These are phyloP conservation scores for Synergus gifuensis DNA, from an alignment of 2,888 invertebrate species.

Conservation along the genomic window DNA sequence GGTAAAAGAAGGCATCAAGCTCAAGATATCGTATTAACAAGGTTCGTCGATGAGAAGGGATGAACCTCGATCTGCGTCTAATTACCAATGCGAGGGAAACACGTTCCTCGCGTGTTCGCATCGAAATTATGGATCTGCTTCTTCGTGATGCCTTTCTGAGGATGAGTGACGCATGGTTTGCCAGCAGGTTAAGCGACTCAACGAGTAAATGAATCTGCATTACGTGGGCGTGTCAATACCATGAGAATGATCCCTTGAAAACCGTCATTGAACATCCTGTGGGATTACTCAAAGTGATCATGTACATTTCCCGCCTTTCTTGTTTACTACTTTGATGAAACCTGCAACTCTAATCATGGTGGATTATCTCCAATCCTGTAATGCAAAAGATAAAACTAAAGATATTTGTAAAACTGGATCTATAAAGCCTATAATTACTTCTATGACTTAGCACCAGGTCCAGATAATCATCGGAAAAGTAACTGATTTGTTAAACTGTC, in stretches of 20 bases:
- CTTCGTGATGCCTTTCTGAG: constrained; percentile 48
- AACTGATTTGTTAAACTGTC: background rate
- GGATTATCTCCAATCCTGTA: background rate
- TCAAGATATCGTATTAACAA: constrained; percentile 51
- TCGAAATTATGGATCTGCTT: constrained; percentile 53
- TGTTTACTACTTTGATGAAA: constrained; percentile 35
- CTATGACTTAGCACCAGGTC: background rate
- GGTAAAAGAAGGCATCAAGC: constrained; percentile 3
- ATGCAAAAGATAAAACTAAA: background rate
- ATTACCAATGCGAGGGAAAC: constrained; percentile 54
- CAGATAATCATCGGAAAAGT: background rate
- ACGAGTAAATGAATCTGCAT: constrained; percentile 74
- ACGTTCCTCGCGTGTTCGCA: constrained; percentile 56
- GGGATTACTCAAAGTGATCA: constrained; percentile 60
- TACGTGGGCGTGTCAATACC: constrained; percentile 75
- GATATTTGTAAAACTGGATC: background rate
- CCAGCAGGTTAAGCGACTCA: constrained; percentile 68
- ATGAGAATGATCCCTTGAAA: constrained; percentile 57
- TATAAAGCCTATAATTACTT: background rate
- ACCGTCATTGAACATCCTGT: constrained; percentile 57
- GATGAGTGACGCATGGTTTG: constrained; percentile 54
- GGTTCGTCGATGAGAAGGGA: constrained; percentile 53
- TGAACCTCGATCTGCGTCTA: constrained; percentile 47
- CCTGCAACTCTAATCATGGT: constrained; percentile 11
- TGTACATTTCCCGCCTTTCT: constrained; percentile 53